Evolutionary conservation across 2,888 invertebrate species (phyloP), one percentile per base, ranked within the genome.

Genomic region (Eugnorisma glareosa): DNA sequence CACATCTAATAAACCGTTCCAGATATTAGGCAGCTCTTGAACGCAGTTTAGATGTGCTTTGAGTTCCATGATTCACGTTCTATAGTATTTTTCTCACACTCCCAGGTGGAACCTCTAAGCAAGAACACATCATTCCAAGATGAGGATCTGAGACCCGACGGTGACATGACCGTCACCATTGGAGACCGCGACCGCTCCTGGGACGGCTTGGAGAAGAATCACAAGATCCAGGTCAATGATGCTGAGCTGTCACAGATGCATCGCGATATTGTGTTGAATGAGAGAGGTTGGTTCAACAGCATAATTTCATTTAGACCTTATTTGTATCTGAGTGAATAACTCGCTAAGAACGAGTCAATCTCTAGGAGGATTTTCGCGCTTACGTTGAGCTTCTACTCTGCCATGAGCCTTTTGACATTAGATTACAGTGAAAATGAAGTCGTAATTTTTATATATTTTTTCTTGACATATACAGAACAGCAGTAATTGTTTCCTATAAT

Each of bases 241-340:
- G 86, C 83, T 0, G 94, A 94, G 24, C 82, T 94, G 6, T 90
- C 93, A n/a, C 93, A 91, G 67, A 87, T 92, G 91, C 94, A 94
- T 28, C 85, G 93, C 28, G 95, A 95, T 82, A 92, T 96, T 2
- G 90, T 94, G 15, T 85, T 95, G 1, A 93, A 92, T 45, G 96
- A 95, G 45, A 87, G 95, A 90, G 95, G 96, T 95, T 43, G 54
- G 88, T 74, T 73, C 0, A 18, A 57, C 28, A 15, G 2, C 28
- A 31, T n/a, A 51, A 10, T 28, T 54, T 28, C 28, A 54, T 28
- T 57, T 28, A 57, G 15, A 28, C 28, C 28, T 57, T 57, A 6
- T 15, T 28, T 57, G 28, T 51, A 3, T 51, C 28, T 57, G n/a
- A n/a, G n/a, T 13, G 54, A 54, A n/a, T 43, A 13, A 43, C 13